phyloP scores from a whole-genome alignment of 2,113 vertebrate genomes.

The Pungitius pungitius region DNA sequence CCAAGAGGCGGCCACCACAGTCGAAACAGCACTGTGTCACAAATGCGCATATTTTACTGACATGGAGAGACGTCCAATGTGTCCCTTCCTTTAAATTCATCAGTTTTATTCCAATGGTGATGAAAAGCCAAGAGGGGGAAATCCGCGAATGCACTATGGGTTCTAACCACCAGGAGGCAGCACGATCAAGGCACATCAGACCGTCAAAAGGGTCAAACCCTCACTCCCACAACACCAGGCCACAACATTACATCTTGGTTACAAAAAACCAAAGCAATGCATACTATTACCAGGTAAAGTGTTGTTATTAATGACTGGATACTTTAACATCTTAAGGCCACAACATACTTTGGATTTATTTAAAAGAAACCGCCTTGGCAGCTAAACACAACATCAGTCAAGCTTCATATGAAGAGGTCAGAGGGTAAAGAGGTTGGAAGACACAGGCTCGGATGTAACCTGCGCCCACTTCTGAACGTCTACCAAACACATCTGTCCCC shows the following conservation, averaged over 20 bases:
- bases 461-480: neutral
- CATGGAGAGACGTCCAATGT: neutral
- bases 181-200: conserved; percentile 69
- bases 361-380: neutral
- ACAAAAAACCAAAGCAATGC: neutral
- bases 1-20: neutral
- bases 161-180: conserved; percentile 57
- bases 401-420: neutral
- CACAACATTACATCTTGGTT: neutral
- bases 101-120: neutral
- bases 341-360: rapidly evolving
- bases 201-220: neutral
- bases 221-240: too few species aligned
- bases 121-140: neutral
- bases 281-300: neutral
- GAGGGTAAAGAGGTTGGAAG: neutral
- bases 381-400: neutral
- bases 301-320: neutral
- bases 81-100: neutral
- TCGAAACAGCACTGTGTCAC: neutral
- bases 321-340: neutral
- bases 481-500: neutral
- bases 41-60: neutral
- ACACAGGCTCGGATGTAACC: neutral
- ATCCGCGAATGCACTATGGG: conserved; percentile 18